Base-by-base conservation (phyloP, 1,140 invertebrate species). In the Drosophila ohnishii region DNA sequence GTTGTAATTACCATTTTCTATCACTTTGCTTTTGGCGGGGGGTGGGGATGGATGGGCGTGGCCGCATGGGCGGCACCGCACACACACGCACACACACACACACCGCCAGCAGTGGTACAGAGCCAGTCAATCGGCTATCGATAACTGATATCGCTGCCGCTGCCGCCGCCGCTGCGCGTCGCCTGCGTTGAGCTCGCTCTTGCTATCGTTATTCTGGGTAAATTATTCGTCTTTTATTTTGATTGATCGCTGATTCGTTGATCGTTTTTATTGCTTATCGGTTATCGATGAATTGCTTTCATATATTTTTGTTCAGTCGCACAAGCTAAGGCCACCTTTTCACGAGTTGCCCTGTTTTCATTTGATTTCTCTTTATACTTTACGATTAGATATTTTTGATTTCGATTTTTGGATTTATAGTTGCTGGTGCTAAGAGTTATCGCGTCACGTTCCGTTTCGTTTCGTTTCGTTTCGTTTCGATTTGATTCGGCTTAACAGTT, bases 1-100 rank as follows among this genome's bases (percentile, higher is more conserved):
- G 70, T 85, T 83, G 80, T 90, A 91, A 91, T 91, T 91, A 91
- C 90, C 90, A 91, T 91, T 90, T 91, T 91, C 85, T 91, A 90
- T 90, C 87, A 90, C 90, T 91, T 88, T 90, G 78, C 74, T 73
- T 70, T 87, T 64, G 58, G 72, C 51, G 47, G 65, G 75, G 74
- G 83, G 86, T 80, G 75, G 79, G 78, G 77, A 75, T 76, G 77
- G 83, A 75, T 85, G 78, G 79, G 85, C 83, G 62, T 74, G 75
- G 70, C 84, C 85, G 78, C 77, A 78, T 72, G 65, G 56, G 75
- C 57, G 45, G 50, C 30, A 55, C 51, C 59, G 65, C 65, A 62
- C 72, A 77, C 65, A 82, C 84, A 90, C 86, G 72, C 85, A 86
- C 86, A 80, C 86, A 86, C 77, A 81, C 84, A 82, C 84, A 88